Base-by-base conservation (phyloP, 2,113 vertebrate species). In the Oxygymnocypris stewartii region DNA sequence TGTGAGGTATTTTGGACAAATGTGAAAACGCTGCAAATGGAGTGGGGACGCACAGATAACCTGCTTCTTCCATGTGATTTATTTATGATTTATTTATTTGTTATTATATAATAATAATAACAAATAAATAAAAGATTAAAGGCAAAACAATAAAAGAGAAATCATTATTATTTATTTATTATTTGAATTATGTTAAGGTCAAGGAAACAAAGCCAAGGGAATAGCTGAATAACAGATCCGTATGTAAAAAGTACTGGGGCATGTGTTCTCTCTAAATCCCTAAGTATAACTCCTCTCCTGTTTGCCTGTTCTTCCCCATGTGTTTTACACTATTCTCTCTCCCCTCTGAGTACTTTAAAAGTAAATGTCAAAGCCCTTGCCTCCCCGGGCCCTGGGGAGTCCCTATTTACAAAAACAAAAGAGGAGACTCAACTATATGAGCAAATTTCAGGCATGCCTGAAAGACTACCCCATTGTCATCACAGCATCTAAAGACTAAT, bases 401-500 rank as follows among this genome's bases (percentile, higher is more conserved):
- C 89, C 91, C 91, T 92, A 92, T 87, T 90, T 89, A 85, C 86
- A 92, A 92, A 93, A 93, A 94, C 91, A 92, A 93, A 93, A 91
- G 89, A 83, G 87, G 88, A 85, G 87, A 90, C 90, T 92, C 89
- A 89, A 89, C 91, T 92, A 90, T 92, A 89, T 87, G 91, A 93
- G 92, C 89, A 93, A 89, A 94, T 94, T 93, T 93, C 89, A 88
- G 91, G 87, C 89, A 86, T 69, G 90, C 91, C 93, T 91, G 85
- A 92, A 91, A 83, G 91, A 91, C 88, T 88, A 88, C 89, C 89
- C 87, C 86, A 92, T 93, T 95, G 94, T 94, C 93, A 93, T 88
- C 67, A 79, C 79, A 91, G 90, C 92, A 94, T 94, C 93, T 93
- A 92, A 95, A 94, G 93, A 95, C 94, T 94, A 94, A 95, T 95